These are phyloP conservation scores for Muscicapa comitata DNA, from an alignment of 2,797 vertebrate species.

Conservation along the genomic window DNA sequence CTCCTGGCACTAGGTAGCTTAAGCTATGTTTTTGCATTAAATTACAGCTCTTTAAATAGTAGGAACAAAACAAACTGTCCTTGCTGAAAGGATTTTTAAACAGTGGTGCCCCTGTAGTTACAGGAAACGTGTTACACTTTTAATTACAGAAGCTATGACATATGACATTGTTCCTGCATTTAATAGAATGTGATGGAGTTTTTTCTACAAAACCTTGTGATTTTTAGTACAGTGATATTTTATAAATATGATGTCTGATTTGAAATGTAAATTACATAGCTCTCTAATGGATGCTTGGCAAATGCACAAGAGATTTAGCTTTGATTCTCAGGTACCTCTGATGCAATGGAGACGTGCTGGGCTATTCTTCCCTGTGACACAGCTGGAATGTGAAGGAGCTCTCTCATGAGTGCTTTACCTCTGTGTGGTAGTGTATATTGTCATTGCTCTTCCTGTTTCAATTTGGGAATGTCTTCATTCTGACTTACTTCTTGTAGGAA, in stretches of 20 bases:
- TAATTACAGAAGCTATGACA: constrained; percentile 11
- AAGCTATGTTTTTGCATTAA: background rate
- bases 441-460: constrained; percentile 8
- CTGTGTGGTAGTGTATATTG: background rate
- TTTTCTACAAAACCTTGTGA: constrained; percentile 49
- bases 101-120: constrained; percentile 4
- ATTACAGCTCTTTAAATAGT: background rate
- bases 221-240: constrained; percentile 56
- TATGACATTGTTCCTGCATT: constrained; percentile 47
- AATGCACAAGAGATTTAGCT: constrained; percentile 53
- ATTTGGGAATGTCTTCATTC: constrained; percentile 15
- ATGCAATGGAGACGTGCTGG: background rate
- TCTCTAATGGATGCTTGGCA: constrained; percentile 23
- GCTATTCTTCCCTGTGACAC: background rate
- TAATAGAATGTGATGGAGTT: constrained; percentile 53
- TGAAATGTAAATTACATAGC: constrained; percentile 17
- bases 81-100: constrained; percentile 37
- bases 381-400: constrained; percentile 55
- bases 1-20: background rate
- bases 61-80: background rate
- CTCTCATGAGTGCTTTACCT: background rate
- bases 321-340: constrained; percentile 60
- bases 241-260: constrained; percentile 21
- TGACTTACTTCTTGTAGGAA: background rate
- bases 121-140: background rate